Evolutionary conservation across 2,888 invertebrate species (phyloP), one percentile per base, ranked within the genome.

Genomic region (Acleris literana): DNA sequence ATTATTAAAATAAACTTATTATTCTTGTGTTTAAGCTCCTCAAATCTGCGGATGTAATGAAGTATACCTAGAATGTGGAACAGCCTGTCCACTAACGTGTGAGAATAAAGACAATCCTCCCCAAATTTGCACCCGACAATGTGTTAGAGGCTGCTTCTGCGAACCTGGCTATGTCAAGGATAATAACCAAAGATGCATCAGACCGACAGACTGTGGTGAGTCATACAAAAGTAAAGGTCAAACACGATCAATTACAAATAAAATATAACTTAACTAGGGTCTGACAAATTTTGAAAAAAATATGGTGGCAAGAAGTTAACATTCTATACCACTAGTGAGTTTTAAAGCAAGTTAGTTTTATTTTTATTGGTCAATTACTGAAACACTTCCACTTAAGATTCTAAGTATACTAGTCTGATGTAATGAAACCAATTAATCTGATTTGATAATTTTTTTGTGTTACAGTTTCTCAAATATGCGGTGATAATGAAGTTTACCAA

Each of bases 61-160:
- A 56, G 56, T 22, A 33, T 65, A 56, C 22, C 56, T 46, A 18
- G 17, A 61, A 3, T 65, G 65, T n/a, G 65, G 65, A 11, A 65
- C 65, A 11, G 61, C 65, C 1, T 65, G 65, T 18, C 65, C 65
- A 4, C 22, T 56, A 9, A 65, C 65, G 44, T 65, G 65, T 25
- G 65, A 66, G 51, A 65, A 65, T 22, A 56, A 56, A 20, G 56
- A 61, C n/a, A 61, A 55, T 5, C 65, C 60, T 51, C 55, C 65
- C 20, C 16, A 48, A 48, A 9, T 25, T 3, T 65, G 65, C 29
- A 29, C 65, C n/a, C 44, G 1, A 3, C 65, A 61, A 44, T 48
- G 66, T n/a, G 39, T 18, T 61, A 39, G 51, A 29, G 65, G 44
- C 29, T 65, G 64, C 43, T 65, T 65, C 64, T 65, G 64, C 22